Conservation (phyloP, 1,140 invertebrate genomes). For the Lucilia sericata region DNA sequence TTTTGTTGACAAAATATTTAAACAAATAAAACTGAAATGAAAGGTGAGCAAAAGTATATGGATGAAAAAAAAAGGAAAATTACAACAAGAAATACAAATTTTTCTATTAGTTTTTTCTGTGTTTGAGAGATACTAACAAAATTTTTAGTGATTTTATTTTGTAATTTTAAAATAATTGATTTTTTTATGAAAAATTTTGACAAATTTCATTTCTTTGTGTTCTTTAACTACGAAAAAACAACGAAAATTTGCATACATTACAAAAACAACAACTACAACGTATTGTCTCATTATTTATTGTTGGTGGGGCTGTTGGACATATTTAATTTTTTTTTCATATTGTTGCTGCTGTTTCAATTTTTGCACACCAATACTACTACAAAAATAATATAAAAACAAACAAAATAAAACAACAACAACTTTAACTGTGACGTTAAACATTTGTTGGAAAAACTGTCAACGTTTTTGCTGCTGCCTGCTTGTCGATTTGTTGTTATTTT, state of each 20-base stretch:
- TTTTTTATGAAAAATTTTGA: neutral
- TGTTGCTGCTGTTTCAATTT: neutral
- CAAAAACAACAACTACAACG: neutral
- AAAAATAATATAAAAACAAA: neutral
- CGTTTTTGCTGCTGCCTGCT: neutral
- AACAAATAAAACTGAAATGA: neutral
- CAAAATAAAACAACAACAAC: slow-evolving; percentile 31
- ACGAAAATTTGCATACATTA: neutral
- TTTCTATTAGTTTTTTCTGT: neutral
- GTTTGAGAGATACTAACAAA: neutral
- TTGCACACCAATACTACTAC: neutral
- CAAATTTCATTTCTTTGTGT: neutral
- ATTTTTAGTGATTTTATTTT: slow-evolving; percentile 6
- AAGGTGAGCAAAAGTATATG: neutral
- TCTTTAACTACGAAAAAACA: neutral
- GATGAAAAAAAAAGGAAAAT: neutral
- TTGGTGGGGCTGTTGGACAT: slow-evolving; percentile 8
- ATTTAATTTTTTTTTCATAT: neutral
- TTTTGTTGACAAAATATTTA: slow-evolving; percentile 14
- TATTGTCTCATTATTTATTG: neutral
- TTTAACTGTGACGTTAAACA: slow-evolving; percentile 26
- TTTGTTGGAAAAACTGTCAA: slow-evolving; percentile 13
- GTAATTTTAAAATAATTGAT: neutral
- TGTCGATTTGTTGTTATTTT: neutral
- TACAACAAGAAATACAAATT: neutral